A percentile compares a stretch with the other conserved stretches of the same genome.
These are phyloP conservation scores for Buceros bicornis DNA, from an alignment of 2,797 vertebrate species.

Conservation along the genomic window DNA sequence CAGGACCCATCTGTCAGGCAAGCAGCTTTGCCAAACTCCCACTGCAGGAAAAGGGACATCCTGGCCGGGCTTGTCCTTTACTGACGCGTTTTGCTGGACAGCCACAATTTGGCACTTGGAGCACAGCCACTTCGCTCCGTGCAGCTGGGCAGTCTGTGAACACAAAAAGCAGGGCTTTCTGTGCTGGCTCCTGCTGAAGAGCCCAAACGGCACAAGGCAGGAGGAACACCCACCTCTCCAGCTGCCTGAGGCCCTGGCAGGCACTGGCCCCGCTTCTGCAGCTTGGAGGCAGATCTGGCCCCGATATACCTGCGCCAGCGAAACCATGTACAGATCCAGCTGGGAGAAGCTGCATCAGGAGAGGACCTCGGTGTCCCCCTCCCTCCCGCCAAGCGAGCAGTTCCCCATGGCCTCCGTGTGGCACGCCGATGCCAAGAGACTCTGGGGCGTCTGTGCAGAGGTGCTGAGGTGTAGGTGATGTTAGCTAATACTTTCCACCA, in stretches of 20 bases:
- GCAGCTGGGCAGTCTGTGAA: not conserved
- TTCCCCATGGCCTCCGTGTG: accelerated
- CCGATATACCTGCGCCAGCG: not conserved
- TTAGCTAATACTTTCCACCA: not conserved
- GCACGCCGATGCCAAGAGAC: not conserved
- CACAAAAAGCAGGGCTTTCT: not conserved
- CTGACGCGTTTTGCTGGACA: not conserved
- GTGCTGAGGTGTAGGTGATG: not conserved
- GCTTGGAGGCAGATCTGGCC: not conserved
- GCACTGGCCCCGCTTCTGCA: no score
- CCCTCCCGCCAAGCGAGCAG: not conserved
- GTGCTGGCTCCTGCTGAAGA: not conserved
- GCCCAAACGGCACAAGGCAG: accelerated
- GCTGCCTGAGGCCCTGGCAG: not conserved
- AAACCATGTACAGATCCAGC: not conserved
- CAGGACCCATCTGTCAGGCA: not conserved
- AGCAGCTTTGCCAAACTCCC: not conserved
- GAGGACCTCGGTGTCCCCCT: accelerated
- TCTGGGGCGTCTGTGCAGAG: not conserved
- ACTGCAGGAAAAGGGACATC: not conserved
- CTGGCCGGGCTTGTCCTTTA: not conserved
- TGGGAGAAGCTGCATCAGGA: not conserved
- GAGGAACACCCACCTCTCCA: not conserved
- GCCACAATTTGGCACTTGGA: not conserved
- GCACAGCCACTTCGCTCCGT: not conserved